Percentiles rank a stretch among this genome's conserved stretches.
These are phyloP conservation scores for Tichodroma muraria DNA, from an alignment of 2,113 vertebrate species.

Conservation along the genomic window DNA sequence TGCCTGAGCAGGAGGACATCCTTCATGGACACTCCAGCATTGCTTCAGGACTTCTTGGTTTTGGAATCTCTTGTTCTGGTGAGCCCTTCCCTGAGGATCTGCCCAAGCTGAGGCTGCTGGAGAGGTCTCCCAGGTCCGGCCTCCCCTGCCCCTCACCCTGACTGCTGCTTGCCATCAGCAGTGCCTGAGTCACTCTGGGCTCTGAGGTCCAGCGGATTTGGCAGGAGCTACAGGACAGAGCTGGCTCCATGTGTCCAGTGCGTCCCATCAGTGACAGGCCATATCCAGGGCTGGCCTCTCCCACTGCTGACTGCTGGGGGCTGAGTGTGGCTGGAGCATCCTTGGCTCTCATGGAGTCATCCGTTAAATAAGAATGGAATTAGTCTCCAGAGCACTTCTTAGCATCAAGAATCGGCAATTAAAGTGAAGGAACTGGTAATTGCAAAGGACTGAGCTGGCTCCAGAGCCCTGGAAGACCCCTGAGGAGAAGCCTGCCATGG, in stretches of 20 bases:
- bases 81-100: background rate
- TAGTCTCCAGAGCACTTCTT: background rate
- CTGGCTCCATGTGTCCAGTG: background rate
- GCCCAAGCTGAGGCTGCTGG: background rate
- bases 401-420: background rate
- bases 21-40: background rate
- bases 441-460: background rate
- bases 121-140: background rate
- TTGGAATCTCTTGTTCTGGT: background rate
- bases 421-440: background rate
- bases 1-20: accelerated
- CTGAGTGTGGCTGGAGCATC: background rate
- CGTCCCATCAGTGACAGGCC: background rate
- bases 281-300: background rate
- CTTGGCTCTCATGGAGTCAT: accelerated
- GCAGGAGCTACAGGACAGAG: background rate
- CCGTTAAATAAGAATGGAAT: accelerated
- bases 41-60: background rate
- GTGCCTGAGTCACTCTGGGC: background rate
- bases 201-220: accelerated
- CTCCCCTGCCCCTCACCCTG: background rate
- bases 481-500: background rate
- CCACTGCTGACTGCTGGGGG: background rate
- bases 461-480: background rate
- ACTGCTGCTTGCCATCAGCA: background rate